Percentiles rank a stretch among this genome's conserved stretches.
These are phyloP conservation scores for Melitaea athalia DNA, from an alignment of 2,888 invertebrate species.

Conservation along the genomic window DNA sequence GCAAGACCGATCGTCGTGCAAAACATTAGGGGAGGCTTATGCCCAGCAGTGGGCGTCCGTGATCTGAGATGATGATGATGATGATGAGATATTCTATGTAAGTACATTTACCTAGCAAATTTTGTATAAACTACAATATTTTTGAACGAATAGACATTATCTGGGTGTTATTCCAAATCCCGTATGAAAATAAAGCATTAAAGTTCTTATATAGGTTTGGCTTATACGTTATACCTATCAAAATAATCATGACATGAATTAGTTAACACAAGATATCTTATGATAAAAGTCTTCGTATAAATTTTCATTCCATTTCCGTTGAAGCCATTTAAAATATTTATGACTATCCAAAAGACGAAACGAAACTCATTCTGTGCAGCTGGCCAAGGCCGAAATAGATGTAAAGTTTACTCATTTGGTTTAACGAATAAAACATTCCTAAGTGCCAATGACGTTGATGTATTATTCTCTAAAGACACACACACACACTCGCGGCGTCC, in stretches of 20 bases:
- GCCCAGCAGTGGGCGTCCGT: too few relatives aligned
- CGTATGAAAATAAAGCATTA: too few relatives aligned
- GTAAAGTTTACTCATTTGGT: slow-evolving; percentile 53
- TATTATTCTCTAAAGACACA: slow-evolving; percentile 51
- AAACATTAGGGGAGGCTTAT: too few relatives aligned
- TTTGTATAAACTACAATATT: too few relatives aligned
- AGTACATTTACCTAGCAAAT: too few relatives aligned
- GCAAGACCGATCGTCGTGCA: too few relatives aligned
- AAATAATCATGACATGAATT: not conserved
- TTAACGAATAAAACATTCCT: slow-evolving; percentile 55
- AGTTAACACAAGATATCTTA: slow-evolving; percentile 1
- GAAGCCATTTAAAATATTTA: slow-evolving; percentile 31
- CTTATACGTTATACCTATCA: not conserved
- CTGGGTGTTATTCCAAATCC: too few relatives aligned
- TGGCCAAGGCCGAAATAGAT: slow-evolving; percentile 49
- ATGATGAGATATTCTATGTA: too few relatives aligned
- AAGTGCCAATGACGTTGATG: slow-evolving; percentile 58
- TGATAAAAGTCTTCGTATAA: slow-evolving; percentile 6
- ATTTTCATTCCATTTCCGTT: slow-evolving; percentile 2
- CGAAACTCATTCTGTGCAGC: slow-evolving; percentile 27
- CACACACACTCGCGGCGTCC: slow-evolving; percentile 27
- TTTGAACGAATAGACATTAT: too few relatives aligned
- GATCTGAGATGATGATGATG: too few relatives aligned
- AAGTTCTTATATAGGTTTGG: not conserved
- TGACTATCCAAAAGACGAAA: slow-evolving; percentile 18